Evolutionary conservation across 2,888 invertebrate species (phyloP), one percentile per base, ranked within the genome.

Genomic region (Dryadula phaetusa): DNA sequence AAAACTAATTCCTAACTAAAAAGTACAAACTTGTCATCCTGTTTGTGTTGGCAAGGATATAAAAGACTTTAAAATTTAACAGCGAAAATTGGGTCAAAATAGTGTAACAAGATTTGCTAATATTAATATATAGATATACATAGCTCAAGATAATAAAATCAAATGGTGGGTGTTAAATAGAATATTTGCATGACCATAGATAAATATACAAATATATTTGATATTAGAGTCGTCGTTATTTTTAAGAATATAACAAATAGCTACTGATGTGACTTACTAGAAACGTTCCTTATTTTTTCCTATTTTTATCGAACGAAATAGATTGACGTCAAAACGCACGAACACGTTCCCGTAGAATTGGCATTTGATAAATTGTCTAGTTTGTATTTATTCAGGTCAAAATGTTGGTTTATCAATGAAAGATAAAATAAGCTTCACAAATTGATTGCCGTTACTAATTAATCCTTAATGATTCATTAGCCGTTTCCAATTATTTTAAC

Each of bases 301-400:
- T 56, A 56, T 40, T 40, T 22, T 56, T 8, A 46, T 8, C 6
- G 16, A 34, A 28, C 3, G 34, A 56, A 64, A 64, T 56, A 64
- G 46, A 64, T 53, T 52, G 28, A 52, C 22, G 40, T 42, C 18
- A 52, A 52, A 28, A 28, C 12, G n/a, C 20, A 22, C 46, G 34
- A 47, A 18, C 46, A n/a, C 44, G 12, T 22, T n/a, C 44, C 32
- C 54, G 22, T 46, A 18, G 44, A 46, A 64, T 46, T 64, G 12
- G 34, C 54, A 16, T 54, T 64, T 34, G 40, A 60, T 60, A 12
- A 12, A 47, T 49, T 56, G 37, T 62, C 18, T 52, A 61, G 53
- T 65, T 60, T 25, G 2, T 40, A 42, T 61, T 46, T 6, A 69
- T 63, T 28, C 61, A 52, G 61, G 61, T 66, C 70, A 65, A 16